Evolutionary conservation across 2,113 vertebrate genomes (phyloP).

Genomic region (Podarcis cretensis): DNA sequence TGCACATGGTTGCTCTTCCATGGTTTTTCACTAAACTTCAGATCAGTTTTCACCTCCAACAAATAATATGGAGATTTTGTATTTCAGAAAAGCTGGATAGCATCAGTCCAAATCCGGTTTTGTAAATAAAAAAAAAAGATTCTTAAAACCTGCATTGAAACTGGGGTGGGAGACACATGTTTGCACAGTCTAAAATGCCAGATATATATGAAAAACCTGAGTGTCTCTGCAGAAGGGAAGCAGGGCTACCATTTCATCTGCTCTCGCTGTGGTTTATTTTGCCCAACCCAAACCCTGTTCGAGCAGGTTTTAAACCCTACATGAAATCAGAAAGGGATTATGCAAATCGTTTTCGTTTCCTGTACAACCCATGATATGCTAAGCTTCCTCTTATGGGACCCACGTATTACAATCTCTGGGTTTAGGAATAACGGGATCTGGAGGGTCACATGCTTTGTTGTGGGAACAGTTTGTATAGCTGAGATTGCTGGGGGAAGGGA

Average conservation of each 20-base stretch:
- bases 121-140: background rate
- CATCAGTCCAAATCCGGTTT: background rate
- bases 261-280: background rate
- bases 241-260: too few species aligned
- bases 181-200: accelerated
- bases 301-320: background rate
- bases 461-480: background rate
- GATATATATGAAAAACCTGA: background rate
- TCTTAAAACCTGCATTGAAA: background rate
- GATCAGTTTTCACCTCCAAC: background rate
- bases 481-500: accelerated
- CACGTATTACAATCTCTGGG: accelerated
- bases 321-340: background rate
- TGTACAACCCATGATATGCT: background rate
- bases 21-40: background rate
- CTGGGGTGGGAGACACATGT: background rate
- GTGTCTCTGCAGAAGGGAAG: too few species aligned
- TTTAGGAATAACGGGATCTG: background rate
- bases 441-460: background rate
- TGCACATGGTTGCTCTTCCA: background rate
- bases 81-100: background rate
- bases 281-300: accelerated
- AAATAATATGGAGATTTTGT: background rate
- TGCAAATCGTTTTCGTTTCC: background rate
- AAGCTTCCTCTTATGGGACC: background rate